phyloP scores from a whole-genome alignment of 2,888 invertebrate genomes.

The Coelinius sp. region DNA sequence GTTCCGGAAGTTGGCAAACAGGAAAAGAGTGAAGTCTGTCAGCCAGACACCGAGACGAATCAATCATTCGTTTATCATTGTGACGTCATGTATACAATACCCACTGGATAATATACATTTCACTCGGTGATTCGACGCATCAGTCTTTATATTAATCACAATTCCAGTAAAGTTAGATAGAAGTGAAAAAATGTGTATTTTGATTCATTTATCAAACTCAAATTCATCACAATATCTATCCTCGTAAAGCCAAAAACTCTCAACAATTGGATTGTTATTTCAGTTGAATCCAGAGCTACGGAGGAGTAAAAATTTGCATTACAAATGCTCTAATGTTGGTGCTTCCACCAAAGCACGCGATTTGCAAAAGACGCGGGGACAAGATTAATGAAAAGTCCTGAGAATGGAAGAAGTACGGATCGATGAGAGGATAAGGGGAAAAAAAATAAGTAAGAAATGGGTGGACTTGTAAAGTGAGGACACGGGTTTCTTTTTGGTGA shows the following conservation, averaged over 20 bases:
- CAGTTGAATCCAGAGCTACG: slow-evolving; percentile 19
- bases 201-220: not conserved
- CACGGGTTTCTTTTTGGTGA: not conserved
- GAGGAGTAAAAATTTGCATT: slow-evolving; percentile 52
- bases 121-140: not conserved
- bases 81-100: not conserved
- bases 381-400: slow-evolving; percentile 58
- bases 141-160: slow-evolving; percentile 10
- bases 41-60: slow-evolving; percentile 12
- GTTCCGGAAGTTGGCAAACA: slow-evolving; percentile 33
- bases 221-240: not conserved
- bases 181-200: not conserved
- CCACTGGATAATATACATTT: slow-evolving; percentile 7
- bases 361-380: slow-evolving; percentile 41
- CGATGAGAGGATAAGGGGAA: slow-evolving; percentile 33
- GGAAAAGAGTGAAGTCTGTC: not conserved
- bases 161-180: slow-evolving; percentile 2
- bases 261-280: not conserved
- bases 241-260: too few relatives aligned
- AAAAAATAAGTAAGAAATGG: slow-evolving; percentile 25
- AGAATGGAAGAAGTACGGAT: slow-evolving; percentile 48
- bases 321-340: slow-evolving; percentile 57
- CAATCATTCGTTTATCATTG: slow-evolving; percentile 25
- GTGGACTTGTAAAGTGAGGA: slow-evolving; percentile 32
- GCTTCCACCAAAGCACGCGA: slow-evolving; percentile 32